phyloP scores from a whole-genome alignment of 2,113 vertebrate genomes.

The Gymnorhina tibicen region DNA sequence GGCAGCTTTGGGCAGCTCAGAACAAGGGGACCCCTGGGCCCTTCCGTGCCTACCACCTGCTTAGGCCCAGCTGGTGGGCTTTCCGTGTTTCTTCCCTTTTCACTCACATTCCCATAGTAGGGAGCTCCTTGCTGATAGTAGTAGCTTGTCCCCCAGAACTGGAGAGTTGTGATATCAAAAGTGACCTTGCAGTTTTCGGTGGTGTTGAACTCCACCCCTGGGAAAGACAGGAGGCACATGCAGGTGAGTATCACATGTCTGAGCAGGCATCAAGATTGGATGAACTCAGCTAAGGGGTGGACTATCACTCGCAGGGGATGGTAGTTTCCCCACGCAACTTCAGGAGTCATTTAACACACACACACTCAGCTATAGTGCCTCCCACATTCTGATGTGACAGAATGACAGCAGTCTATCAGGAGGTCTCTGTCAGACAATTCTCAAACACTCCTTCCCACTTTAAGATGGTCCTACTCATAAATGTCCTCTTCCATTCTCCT shows the following conservation, averaged over 20 bases:
- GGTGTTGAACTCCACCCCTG: conserved; percentile 39
- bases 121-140: conserved; percentile 59
- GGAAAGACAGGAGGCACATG: background rate
- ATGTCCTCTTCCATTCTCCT: background rate
- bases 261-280: background rate
- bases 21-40: background rate
- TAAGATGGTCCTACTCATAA: background rate
- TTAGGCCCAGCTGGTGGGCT: background rate
- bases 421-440: background rate
- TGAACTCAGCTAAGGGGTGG: background rate
- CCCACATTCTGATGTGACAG: background rate
- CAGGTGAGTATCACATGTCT: background rate
- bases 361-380: background rate
- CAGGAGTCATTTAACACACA: background rate
- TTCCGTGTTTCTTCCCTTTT: background rate
- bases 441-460: background rate
- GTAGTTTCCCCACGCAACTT: background rate
- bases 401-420: background rate
- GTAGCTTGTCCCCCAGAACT: conserved; percentile 10
- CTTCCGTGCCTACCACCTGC: background rate
- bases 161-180: conserved; percentile 10
- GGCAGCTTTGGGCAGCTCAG: background rate
- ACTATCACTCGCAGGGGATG: background rate
- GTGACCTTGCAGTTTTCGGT: conserved; percentile 35
- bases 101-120: conserved; percentile 54